Conservation (phyloP, 2,113 vertebrate genomes). For the Pangasianodon gigas region DNA sequence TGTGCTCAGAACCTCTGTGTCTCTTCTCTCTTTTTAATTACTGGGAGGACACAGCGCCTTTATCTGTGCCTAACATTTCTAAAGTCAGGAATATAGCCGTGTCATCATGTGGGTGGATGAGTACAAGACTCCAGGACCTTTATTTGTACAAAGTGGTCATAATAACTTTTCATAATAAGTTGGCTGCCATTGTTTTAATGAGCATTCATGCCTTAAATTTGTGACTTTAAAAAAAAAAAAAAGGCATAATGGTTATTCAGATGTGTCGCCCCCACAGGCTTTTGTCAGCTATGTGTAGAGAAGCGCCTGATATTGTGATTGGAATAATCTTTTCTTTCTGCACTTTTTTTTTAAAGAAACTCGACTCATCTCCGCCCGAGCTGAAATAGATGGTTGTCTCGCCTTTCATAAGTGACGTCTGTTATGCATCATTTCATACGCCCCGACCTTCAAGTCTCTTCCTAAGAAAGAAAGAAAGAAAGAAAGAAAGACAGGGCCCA, state of each 20-base stretch:
- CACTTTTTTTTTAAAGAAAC: conserved; percentile 8
- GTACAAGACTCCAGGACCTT: neutral
- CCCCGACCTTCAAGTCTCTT: conserved; percentile 78
- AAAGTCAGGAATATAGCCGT: neutral
- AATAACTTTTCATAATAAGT: neutral
- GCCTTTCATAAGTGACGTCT: conserved; percentile 75
- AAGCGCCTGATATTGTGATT: neutral
- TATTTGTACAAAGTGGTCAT: neutral
- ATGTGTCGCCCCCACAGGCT: neutral
- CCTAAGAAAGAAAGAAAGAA: conserved; percentile 61
- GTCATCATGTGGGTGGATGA: neutral
- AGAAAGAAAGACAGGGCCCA: conserved; percentile 48
- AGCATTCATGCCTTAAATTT: neutral
- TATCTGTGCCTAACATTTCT: neutral
- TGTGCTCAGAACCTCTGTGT: conserved; percentile 23
- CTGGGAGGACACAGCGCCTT: conserved; percentile 2
- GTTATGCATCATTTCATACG: conserved; percentile 71
- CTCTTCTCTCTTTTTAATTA: conserved; percentile 31
- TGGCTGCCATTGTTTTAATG: neutral
- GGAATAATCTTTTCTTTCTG: neutral
- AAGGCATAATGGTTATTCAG: neutral
- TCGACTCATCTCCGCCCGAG: neutral
- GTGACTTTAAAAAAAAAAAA: neutral
- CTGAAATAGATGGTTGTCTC: conserved; percentile 54
- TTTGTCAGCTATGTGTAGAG: neutral